A percentile compares a stretch with the other conserved stretches of the same genome.
Conservation (phyloP, 2,888 invertebrate genomes). For the Hypercompe scribonia region DNA sequence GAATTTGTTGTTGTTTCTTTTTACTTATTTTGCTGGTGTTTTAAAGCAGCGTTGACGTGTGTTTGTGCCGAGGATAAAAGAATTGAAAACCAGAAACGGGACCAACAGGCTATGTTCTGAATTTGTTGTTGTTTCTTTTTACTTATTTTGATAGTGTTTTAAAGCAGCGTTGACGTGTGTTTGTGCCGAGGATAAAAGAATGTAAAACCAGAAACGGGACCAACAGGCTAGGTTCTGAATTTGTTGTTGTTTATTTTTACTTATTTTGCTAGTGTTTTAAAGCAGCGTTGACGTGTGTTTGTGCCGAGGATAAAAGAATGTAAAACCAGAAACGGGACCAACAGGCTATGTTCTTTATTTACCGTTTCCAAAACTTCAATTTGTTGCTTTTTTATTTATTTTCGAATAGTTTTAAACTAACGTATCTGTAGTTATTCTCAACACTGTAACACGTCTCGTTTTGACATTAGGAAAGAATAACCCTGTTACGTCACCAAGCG, state of each 20-base stretch:
- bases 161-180: too few species aligned
- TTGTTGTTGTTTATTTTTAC: not conserved
- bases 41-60: too few species aligned
- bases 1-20: not conserved
- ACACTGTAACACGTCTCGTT: not conserved
- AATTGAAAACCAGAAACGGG: slow-evolving; percentile 17
- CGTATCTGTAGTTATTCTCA: not conserved
- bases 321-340: slow-evolving; percentile 16
- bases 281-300: slow-evolving; percentile 46
- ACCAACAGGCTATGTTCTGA: too few species aligned
- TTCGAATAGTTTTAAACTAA: not conserved
- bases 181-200: slow-evolving; percentile 53
- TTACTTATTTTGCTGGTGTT: not conserved
- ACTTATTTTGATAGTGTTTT: not conserved
- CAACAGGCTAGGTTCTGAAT: too few species aligned
- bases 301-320: slow-evolving; percentile 48
- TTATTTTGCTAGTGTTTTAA: not conserved
- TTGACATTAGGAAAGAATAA: not conserved
- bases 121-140: not conserved
- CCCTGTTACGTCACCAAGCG: too few species aligned
- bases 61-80: slow-evolving; percentile 55
- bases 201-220: slow-evolving; percentile 16
- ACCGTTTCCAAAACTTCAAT: slow-evolving; percentile 7
- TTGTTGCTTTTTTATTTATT: not conserved
- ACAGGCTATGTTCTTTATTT: not conserved